Percentiles rank a stretch among this genome's conserved stretches.
These are phyloP conservation scores for Eudyptes chrysolophus DNA, from an alignment of 2,113 vertebrate genomes.

Conservation along the genomic window DNA sequence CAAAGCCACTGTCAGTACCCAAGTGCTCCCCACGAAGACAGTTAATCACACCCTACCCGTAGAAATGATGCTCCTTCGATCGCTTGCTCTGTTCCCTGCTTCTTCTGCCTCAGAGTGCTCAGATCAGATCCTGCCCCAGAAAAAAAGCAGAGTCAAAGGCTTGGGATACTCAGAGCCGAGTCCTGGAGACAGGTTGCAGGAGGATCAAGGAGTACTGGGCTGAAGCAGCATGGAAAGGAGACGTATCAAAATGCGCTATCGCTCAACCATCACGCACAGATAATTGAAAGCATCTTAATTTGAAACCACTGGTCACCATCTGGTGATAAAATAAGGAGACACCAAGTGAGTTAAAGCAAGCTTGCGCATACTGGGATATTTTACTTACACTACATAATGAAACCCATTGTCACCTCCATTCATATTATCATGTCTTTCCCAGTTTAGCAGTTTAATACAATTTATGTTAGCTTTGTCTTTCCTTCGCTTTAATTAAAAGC, in stretches of 20 bases:
- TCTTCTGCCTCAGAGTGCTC: slow-evolving; percentile 51
- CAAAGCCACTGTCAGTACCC: background rate
- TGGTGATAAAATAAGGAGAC: background rate
- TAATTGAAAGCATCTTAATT: background rate
- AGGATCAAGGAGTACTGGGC: background rate
- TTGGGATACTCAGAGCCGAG: background rate
- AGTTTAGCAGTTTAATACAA: background rate
- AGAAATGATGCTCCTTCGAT: slow-evolving; percentile 40
- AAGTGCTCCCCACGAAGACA: background rate
- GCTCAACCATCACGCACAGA: background rate
- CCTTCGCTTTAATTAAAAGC: background rate
- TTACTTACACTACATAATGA: background rate
- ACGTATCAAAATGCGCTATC: background rate
- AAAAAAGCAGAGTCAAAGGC: slow-evolving; percentile 59
- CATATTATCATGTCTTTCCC: background rate
- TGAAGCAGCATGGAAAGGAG: slow-evolving; percentile 12
- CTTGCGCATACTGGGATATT: background rate
- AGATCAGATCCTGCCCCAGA: slow-evolving; percentile 60
- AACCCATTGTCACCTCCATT: background rate
- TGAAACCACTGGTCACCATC: slow-evolving; percentile 16
- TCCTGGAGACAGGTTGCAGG: background rate
- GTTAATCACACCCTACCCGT: slow-evolving; percentile 27
- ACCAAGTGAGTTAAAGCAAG: background rate
- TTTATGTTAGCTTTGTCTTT: background rate
- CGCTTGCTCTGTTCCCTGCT: slow-evolving; percentile 51